Evolutionary conservation across 1,140 invertebrate species (phyloP), one percentile per base, ranked within the genome.

Genomic region (Drosophila pectinifera): DNA sequence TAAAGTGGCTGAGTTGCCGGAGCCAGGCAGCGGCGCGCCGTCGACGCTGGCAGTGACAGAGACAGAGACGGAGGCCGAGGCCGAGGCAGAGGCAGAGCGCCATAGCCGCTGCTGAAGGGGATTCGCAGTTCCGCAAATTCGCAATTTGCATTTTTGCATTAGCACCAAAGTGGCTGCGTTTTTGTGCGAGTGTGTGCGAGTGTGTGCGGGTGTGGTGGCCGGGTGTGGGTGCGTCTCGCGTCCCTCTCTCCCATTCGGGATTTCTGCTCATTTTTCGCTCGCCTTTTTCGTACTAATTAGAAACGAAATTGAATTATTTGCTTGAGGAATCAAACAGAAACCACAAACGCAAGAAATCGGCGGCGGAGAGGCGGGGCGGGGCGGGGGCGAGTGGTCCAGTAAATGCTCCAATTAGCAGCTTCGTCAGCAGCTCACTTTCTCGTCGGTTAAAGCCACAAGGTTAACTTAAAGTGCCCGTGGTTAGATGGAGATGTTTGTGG

Each of bases 241-340:
- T 20, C 38, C 22, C 18, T 28, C 16, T 13, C 38, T 65, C 26
- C 22, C 43, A 67, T 73, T 68, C 22, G 28, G 43, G 18, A 28
- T 76, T 56, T 61, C 70, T 56, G 59, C 67, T 46, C 61, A 69
- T 61, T 67, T 67, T 62, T 65, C 54, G 59, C 74, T 78, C 67
- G 70, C 54, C 79, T 78, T 86, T 83, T 77, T 67, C 68, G 67
- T 79, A 83, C 83, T 89, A 88, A 88, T 88, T 88, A 88, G 83
- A 88, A 88, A 88, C 73, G 81, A 89, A 88, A 88, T 88, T 88
- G 80, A 88, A 88, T 88, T 88, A 88, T 88, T 88, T 88, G 83
- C 83, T 73, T 88, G 82, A 86, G 83, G 80, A 86, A 86, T 88
- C 82, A 86, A 88, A 85, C 63, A 76, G 64, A 69, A 68, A 39